phyloP scores from a whole-genome alignment of 1,140 invertebrate species.

The Drosophila azteca region DNA sequence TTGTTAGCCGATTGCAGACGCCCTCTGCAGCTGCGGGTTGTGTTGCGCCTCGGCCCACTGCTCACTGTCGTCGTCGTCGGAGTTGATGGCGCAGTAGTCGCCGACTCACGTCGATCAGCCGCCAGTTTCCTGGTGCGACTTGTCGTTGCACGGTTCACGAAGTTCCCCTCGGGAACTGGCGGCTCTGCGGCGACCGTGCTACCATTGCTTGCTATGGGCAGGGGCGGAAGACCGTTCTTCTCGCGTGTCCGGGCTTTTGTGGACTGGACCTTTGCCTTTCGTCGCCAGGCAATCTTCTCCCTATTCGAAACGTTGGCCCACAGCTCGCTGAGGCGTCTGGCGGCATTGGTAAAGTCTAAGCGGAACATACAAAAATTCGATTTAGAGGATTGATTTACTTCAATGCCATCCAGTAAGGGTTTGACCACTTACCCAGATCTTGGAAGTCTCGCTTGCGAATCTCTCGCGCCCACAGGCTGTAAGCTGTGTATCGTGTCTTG shows the following conservation, averaged over 20 bases:
- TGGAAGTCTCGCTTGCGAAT: constrained; percentile 88
- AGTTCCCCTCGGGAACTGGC: constrained; percentile 33
- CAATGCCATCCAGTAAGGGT: neutral
- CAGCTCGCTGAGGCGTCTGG: constrained; percentile 91
- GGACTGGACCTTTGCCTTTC: constrained; percentile 85
- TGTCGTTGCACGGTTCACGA: constrained; percentile 73
- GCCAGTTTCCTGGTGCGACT: constrained; percentile 78
- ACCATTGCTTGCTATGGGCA: constrained; percentile 42
- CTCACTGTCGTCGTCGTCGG: constrained; percentile 21
- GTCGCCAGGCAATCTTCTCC: constrained; percentile 85
- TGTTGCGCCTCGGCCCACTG: constrained; percentile 3
- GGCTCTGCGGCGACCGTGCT: neutral
- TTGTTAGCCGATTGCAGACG: neutral
- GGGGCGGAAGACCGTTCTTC: neutral
- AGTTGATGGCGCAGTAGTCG: neutral
- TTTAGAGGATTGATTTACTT: too few species aligned
- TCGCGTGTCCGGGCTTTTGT: constrained; percentile 73
- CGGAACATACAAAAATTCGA: neutral
- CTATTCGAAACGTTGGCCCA: constrained; percentile 89
- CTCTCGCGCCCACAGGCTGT: constrained; percentile 95
- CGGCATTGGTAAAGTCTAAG: constrained; percentile 90
- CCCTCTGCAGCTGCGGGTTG: constrained; percentile 18
- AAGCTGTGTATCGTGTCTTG: constrained; percentile 92
- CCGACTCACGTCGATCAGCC: constrained; percentile 52
- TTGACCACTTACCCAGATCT: constrained; percentile 85